phyloP scores from a whole-genome alignment of 2,113 vertebrate genomes.

The Sapayoa aenigma region DNA sequence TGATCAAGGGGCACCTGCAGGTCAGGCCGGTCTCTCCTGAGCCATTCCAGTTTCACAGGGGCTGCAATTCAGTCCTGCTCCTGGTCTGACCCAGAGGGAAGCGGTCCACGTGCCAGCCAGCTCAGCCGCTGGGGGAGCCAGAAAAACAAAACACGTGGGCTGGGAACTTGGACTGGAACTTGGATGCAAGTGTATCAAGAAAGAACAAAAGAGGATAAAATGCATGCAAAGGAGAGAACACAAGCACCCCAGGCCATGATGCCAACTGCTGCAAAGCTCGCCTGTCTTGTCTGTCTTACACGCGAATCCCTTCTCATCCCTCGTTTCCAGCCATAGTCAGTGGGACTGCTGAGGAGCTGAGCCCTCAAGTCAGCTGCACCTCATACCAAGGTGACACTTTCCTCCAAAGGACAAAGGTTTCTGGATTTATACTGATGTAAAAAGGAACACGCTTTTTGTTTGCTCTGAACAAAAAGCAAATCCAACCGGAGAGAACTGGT shows the following conservation, averaged over 20 bases:
- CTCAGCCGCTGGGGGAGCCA: background rate
- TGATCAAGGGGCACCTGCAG: background rate
- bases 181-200: accelerated
- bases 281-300: background rate
- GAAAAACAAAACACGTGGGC: background rate
- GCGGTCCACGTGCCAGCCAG: background rate
- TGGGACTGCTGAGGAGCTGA: background rate
- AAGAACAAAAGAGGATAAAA: background rate
- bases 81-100: background rate
- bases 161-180: background rate
- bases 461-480: background rate
- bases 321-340: background rate
- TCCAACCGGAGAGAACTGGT: background rate
- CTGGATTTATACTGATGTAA: background rate
- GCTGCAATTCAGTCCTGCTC: background rate
- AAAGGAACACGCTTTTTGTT: accelerated
- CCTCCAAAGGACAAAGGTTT: background rate
- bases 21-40: background rate
- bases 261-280: background rate
- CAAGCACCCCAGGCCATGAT: background rate
- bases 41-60: background rate
- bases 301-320: background rate
- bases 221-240: accelerated
- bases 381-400: background rate
- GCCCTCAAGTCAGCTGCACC: background rate